These are phyloP conservation scores for Mustela lutreola DNA, from an alignment of 2,113 vertebrate genomes.

Conservation along the genomic window DNA sequence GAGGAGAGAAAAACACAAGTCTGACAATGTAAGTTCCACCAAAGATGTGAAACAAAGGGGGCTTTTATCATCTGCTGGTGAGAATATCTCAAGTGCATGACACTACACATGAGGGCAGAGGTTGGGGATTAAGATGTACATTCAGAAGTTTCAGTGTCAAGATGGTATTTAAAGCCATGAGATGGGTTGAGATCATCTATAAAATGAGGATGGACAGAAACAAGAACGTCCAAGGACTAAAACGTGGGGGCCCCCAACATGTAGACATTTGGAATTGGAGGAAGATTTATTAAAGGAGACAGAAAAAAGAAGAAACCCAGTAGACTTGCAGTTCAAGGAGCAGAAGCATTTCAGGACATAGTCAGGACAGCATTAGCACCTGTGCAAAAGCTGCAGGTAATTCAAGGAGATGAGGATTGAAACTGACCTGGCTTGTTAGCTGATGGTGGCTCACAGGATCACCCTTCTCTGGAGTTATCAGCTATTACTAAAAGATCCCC, in stretches of 20 bases:
- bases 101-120: neutral
- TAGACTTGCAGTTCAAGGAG: neutral
- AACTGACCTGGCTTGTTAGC: constrained; percentile 14
- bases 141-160: neutral
- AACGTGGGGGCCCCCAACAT: neutral
- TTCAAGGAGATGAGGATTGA: neutral
- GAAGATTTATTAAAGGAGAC: neutral
- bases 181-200: neutral
- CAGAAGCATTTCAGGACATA: neutral
- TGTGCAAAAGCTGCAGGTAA: neutral
- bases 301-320: neutral
- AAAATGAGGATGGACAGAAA: neutral
- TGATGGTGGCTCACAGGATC: neutral
- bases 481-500: constrained; percentile 21
- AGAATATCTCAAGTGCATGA: neutral
- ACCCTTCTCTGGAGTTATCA: constrained; percentile 15
- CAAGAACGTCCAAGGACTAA: constrained; percentile 1
- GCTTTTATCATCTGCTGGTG: too few relatives aligned
- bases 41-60: neutral
- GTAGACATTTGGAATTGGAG: neutral
- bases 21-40: neutral
- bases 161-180: neutral
- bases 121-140: neutral
- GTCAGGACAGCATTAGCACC: neutral
- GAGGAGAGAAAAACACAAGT: neutral